Base-by-base conservation (phyloP, 2,113 vertebrate species). In the Sorex araneus region DNA sequence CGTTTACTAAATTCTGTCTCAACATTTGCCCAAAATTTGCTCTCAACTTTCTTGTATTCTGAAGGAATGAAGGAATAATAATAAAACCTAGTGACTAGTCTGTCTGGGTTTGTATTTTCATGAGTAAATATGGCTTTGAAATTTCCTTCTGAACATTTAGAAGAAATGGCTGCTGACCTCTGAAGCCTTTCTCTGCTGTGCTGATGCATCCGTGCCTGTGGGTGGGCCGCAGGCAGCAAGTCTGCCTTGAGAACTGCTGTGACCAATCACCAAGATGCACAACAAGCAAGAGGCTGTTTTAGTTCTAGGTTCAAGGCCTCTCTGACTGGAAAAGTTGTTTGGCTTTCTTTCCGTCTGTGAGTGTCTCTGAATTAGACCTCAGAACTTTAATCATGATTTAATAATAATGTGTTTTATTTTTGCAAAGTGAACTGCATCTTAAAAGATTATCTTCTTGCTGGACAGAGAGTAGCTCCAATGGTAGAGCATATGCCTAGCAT, bases 21-120 rank as follows among this genome's bases (percentile, higher is more conserved):
- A 50, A 64, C 40, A 23, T 9, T 69, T 18, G 75, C 25, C 30
- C 76, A 19, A 23, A 34, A 50, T 50, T 91, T 75, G 71, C 28
- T 70, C 11, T 75, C 43, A 23, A 21, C 27, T 92, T 36, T 45
- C 28, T 50, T 18, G 2, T 18, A 54, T 73, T 91, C 30, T 10
- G 34, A 6, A 88, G 18, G 8, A 83, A 73, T 10, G 34, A 6
- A 88, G 18, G 8, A 83, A 73, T n/a, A 21, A 79, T 70, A 54
- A 84, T 12, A 2, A 50, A 94, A 74, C 36, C 10, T 88, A 57
- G 23, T 54, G 69, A 77, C 11, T 30, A n/a, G 63, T 25, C 84
- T 81, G 32, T 45, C 12, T 77, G 16, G 70, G 28, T 71, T 70
- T 91, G 57, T 47, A 88, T 47, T 94, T 91, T 78, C 75, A 74